Base-by-base conservation (phyloP, 2,888 invertebrate genomes). In the Anarsia innoxiella region DNA sequence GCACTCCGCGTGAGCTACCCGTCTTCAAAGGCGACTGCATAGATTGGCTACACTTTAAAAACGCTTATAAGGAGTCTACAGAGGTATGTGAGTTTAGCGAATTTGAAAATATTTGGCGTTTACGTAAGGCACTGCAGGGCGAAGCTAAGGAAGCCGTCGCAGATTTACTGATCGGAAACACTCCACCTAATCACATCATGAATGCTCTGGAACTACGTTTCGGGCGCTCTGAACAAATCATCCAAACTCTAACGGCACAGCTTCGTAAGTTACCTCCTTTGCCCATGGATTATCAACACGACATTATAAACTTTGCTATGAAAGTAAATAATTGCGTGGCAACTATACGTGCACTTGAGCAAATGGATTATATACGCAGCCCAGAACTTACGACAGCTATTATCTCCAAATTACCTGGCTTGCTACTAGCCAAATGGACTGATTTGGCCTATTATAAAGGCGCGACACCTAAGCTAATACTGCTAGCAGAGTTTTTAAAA, bases 141-240 rank as follows among this genome's bases (percentile, higher is more conserved):
- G 42, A 45, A 4, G 51, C 51, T 11, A 46, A 31, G 23, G 51
- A 51, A 12, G 42, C 47, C 4, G 51, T 51, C n/a, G 39, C 44
- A 1, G 42, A 41, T 10, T 31, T 51, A n/a, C 12, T 34, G 2
- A 48, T 45, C 12, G 41, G 43, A 4, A 42, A 45, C 31, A 41
- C 45, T 11, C 23, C 37, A 14, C 39, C 44, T 5, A 31, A 29
- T 13, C 28, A n/a, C 2, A 31, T 47, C 1, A 45, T 42, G 37
- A 35, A 41, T 11, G 39, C 41, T 1, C 29, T 44, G 5, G 39
- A 41, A 19, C 25, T 41, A 2, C 32, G 31, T 10, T 39, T 42
- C 39, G 37, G 46, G 5, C 29, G 27, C 3, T 36, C 43, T 5
- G 44, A 46, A 11, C 9, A 31, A 3, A 44, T 46, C 9, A 40